Percentiles rank a stretch among this genome's conserved stretches.
phyloP scores from a whole-genome alignment of 1,140 invertebrate species.

The Oreohelix idahoensis region DNA sequence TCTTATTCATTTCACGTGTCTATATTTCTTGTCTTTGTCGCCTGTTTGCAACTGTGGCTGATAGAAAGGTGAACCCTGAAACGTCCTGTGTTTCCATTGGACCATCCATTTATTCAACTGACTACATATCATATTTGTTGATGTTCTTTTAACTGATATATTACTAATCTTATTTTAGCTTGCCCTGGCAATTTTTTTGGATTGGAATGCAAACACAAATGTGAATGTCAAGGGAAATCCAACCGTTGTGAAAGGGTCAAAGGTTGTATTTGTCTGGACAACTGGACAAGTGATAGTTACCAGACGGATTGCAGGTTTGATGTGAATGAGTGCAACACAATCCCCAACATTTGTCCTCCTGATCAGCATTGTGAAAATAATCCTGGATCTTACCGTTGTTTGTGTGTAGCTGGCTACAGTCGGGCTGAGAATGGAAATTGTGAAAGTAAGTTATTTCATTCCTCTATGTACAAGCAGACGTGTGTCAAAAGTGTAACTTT shows the following conservation, averaged over 20 bases:
- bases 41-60: too few relatives aligned
- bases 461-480: too few relatives aligned
- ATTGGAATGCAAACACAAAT: constrained; percentile 24
- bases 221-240: constrained; percentile 33
- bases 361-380: constrained; percentile 86
- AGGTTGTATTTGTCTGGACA: constrained; percentile 34
- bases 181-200: constrained; percentile 29
- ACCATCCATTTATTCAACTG: too few relatives aligned
- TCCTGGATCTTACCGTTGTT: constrained; percentile 83
- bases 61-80: too few relatives aligned
- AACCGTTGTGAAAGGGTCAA: constrained; percentile 27
- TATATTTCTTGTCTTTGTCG: too few relatives aligned
- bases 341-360: constrained; percentile 74
- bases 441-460: constrained; percentile 15
- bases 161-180: too few relatives aligned
- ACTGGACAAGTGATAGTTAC: constrained; percentile 36
- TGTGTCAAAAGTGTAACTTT: too few relatives aligned
- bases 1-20: too few relatives aligned
- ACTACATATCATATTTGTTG: too few relatives aligned
- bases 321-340: constrained; percentile 35
- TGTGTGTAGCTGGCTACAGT: constrained; percentile 24
- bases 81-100: too few relatives aligned
- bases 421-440: constrained; percentile 5
- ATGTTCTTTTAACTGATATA: too few relatives aligned
- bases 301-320: constrained; percentile 16